A percentile compares a stretch with the other conserved stretches of the same genome.
Evolutionary conservation across 2,113 vertebrate species (phyloP).

Genomic region (Gobiocypris rarus): DNA sequence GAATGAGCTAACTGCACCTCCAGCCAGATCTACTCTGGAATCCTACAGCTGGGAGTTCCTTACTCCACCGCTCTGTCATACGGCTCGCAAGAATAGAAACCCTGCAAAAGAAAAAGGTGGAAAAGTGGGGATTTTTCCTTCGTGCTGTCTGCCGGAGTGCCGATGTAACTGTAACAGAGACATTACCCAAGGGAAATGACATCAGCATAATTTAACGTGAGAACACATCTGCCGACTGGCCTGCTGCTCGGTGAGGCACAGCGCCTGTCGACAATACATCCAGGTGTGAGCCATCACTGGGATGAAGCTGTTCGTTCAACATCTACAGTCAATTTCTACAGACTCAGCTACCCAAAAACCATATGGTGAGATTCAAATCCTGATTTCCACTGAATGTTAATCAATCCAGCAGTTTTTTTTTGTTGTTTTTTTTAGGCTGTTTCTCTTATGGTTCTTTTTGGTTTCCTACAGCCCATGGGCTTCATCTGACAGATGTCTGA

Average conservation of each 20-base stretch:
- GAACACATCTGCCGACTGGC: conserved; percentile 50
- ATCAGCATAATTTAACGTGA: conserved; percentile 47
- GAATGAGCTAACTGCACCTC: conserved; percentile 52
- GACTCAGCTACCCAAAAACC: neutral
- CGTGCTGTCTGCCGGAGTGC: neutral
- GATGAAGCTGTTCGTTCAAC: conserved; percentile 14
- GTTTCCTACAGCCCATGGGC: neutral
- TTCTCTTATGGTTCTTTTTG: neutral
- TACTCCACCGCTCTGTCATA: conserved; percentile 63
- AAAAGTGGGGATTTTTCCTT: conserved; percentile 35
- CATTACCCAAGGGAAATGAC: conserved; percentile 42
- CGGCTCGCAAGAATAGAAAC: conserved; percentile 40
- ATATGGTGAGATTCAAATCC: conserved; percentile 23
- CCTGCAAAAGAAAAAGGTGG: conserved; percentile 31
- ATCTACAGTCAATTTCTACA: conserved; percentile 24
- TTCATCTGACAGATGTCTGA: conserved; percentile 27
- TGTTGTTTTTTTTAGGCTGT: neutral
- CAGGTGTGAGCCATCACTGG: conserved; percentile 34
- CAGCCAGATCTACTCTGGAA: conserved; percentile 44
- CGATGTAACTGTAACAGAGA: conserved; percentile 42
- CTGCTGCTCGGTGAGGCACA: neutral
- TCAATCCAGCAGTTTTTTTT: conserved; percentile 8
- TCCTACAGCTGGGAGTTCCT: conserved; percentile 66
- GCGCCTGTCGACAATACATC: conserved; percentile 22
- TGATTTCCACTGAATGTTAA: conserved; percentile 12